These are phyloP conservation scores for Stichopus chloronotus DNA, from an alignment of 35 echinoderm and acorn worm species.

Conservation along the genomic window DNA sequence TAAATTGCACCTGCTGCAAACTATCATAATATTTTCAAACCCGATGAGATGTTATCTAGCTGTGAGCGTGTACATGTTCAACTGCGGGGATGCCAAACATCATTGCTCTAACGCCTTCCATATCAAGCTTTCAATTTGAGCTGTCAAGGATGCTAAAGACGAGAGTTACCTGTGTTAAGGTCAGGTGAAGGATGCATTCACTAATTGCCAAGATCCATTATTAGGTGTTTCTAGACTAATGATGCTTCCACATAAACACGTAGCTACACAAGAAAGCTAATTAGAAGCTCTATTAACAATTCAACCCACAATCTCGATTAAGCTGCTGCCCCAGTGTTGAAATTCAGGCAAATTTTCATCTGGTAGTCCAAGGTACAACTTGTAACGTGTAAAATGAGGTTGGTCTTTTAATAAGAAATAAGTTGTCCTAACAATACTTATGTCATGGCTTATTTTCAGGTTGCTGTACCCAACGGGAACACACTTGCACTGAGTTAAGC, in stretches of 20 bases:
- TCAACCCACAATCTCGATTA: neutral
- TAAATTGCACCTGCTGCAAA: neutral
- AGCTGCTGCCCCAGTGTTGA: neutral
- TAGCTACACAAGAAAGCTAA: neutral
- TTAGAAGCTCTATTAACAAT: neutral
- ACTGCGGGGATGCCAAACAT: neutral
- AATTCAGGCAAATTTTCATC: neutral
- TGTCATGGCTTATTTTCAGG: too few relatives aligned
- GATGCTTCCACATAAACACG: neutral
- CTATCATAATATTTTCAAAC: neutral
- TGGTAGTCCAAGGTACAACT: too few relatives aligned
- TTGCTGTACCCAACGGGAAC: too few relatives aligned
- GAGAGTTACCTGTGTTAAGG: neutral
- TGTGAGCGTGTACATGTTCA: neutral
- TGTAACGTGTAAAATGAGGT: too few relatives aligned
- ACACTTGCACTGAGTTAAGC: too few relatives aligned
- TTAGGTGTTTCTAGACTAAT: neutral
- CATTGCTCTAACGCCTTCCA: neutral
- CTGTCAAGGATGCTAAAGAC: neutral
- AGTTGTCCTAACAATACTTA: too few relatives aligned
- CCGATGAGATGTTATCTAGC: neutral
- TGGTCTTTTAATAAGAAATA: too few relatives aligned
- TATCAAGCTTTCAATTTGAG: neutral
- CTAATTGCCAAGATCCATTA: neutral
- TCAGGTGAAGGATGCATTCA: neutral